Evolutionary conservation across 2,888 invertebrate genomes (phyloP), one percentile per base, ranked within the genome.

Genomic region (Tortricodes alternella): DNA sequence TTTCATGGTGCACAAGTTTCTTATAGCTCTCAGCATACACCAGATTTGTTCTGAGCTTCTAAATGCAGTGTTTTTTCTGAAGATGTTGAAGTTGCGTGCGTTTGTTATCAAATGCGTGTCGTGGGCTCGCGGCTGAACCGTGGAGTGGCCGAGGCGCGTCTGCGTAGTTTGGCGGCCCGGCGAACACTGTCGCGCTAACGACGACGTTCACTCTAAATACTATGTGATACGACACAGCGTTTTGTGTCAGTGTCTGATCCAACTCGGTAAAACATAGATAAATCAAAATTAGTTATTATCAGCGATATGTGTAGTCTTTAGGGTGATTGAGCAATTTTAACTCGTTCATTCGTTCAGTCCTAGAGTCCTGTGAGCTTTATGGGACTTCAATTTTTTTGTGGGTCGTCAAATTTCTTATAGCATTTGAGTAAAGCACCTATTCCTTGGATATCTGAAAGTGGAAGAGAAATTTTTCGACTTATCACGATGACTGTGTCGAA

Each of bases 1-100:
- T 62, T 89, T 90, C 90, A 90, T 90, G n/a, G 73, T 85, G 72
- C 71, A 80, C 66, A 85, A 67, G 63, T 71, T 74, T 76, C 75
- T 83, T 35, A 88, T 62, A 27, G 85, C 72, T 65, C 68, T 78
- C 70, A 87, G 70, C 89, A 89, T 89, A 57, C 75, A 80, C 72
- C 37, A 41, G 46, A 32, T 37, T 13, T 29, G 11, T 23, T 46
- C 51, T 19, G 7, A 18, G 18, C 37, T 46, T 51, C 41, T 8
- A 37, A 37, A 60, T 32, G 34, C 32, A 11, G 41, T 11, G 23
- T 24, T 19, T 34, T 6, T 44, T 4, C 16, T 44, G 19, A 11
- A n/a, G 18, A 13, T 21, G 16, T 18, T 2, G 7, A 29, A 39
- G 4, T 46, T 53, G 38, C 53, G 46, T 53, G 23, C 24, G 37